Conservation (phyloP, 2,113 vertebrate genomes). For the Hemibagrus wyckioides region DNA sequence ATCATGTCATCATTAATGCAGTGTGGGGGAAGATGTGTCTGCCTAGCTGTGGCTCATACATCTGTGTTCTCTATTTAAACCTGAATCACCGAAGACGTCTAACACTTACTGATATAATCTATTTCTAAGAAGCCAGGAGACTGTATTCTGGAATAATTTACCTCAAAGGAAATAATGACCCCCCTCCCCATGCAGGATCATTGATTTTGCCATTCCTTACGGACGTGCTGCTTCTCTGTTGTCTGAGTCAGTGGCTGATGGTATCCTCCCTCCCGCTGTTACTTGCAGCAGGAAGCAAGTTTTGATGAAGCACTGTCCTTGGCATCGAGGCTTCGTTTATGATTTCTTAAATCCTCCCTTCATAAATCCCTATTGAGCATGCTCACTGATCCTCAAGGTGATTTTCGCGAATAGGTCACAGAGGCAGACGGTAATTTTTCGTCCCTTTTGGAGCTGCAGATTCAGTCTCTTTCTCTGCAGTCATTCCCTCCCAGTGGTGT, state of each 20-base stretch:
- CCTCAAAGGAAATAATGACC: not conserved
- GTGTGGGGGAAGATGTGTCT: not conserved
- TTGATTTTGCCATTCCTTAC: not conserved
- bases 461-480: not conserved
- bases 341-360: not conserved
- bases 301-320: constrained; percentile 1
- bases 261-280: not conserved
- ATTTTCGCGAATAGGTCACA: constrained; percentile 38
- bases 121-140: not conserved
- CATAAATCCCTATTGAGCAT: constrained; percentile 36
- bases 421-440: constrained; percentile 8
- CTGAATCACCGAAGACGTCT: not conserved
- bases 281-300: not conserved
- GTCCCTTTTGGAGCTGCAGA: not conserved
- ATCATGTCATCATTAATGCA: not conserved
- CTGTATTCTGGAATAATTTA: not conserved
- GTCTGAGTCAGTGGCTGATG: not conserved
- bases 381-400: constrained; percentile 43
- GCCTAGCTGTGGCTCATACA: not conserved
- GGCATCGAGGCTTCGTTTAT: constrained; percentile 38
- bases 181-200: not conserved
- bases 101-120: not conserved
- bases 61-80: not conserved
- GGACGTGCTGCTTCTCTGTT: not conserved
- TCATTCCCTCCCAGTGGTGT: not conserved